Base-by-base conservation (phyloP, 2,888 invertebrate species). In the Sylvicola cinctus region DNA sequence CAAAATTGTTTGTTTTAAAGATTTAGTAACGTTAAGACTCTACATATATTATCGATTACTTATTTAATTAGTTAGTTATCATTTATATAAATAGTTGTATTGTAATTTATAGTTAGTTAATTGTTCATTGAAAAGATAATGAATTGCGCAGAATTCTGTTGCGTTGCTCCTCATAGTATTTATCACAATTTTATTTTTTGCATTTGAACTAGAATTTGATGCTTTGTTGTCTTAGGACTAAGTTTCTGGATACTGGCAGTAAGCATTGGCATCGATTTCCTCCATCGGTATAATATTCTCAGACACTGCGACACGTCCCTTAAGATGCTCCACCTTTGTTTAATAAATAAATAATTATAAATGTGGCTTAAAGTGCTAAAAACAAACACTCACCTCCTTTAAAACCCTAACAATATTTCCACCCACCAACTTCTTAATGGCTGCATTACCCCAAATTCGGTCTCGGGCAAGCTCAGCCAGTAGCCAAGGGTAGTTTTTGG, bases 381-480 rank as follows among this genome's bases (percentile, higher is more conserved):
- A 10, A 20, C 16, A 29, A 30, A 28, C 25, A 16, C 17, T 58
- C 55, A 63, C 65, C 48, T 67, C 65, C 15, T 61, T 57, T 36
- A 69, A 46, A 30, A 68, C 65, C 36, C 69, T 50, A 37, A 69
- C 55, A 29, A 70, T 55, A 51, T 69, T 69, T 7, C 64, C 63
- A 3, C 69, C 68, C 13, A 68, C 65, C 16, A 69, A 47, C 44
- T 68, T 68, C 46, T 67, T 66, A 29, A 69, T 63, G 29, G 68
- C 66, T 2, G 63, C 62, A 39, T 62, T 62, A 1, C 65, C 64
- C 69, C 69, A 69, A 31, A 63, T 56, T n/a, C 68, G 52, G 43
- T 66, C 64, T 16, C 65, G 52, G 1, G 68, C 62, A 32, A 74
- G 45, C 46, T 71, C 71, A 4, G 70, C 70, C 39, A 74, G 53